phyloP scores from a whole-genome alignment of 2,888 invertebrate genomes.

The Glaucopsyche alexis region DNA sequence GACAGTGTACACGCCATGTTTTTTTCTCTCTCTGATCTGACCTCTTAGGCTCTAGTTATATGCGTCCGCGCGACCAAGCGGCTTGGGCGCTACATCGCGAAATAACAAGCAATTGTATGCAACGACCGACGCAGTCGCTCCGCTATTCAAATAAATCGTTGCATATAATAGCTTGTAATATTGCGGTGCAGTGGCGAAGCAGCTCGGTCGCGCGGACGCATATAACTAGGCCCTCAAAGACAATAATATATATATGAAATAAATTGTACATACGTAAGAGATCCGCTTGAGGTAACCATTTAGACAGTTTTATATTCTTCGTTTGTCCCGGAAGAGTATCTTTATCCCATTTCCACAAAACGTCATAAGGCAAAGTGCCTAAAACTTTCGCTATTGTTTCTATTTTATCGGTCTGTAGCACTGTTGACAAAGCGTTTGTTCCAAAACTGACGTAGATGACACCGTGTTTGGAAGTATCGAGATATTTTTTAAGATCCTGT shows the following conservation, averaged over 20 bases:
- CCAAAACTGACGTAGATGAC: constrained; percentile 57
- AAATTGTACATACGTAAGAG: constrained; percentile 45
- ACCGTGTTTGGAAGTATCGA: constrained; percentile 50
- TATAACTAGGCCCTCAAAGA: too few species aligned
- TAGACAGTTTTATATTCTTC: constrained; percentile 50
- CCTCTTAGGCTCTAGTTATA: too few species aligned
- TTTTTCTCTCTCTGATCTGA: too few species aligned
- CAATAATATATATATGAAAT: not conserved
- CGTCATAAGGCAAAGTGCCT: constrained; percentile 42
- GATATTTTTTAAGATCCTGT: constrained; percentile 47
- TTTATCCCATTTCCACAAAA: constrained; percentile 55
- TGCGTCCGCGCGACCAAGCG: too few species aligned
- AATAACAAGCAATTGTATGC: too few species aligned
- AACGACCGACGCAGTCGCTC: too few species aligned
- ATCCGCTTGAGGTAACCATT: constrained; percentile 56
- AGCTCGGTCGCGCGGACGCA: too few species aligned
- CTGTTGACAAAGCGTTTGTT: constrained; percentile 42
- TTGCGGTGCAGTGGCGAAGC: too few species aligned
- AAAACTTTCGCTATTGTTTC: constrained; percentile 20
- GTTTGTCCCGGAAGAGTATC: constrained; percentile 47
- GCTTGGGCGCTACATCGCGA: too few species aligned
- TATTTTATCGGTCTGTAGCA: not conserved
- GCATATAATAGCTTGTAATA: too few species aligned
- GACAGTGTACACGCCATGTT: too few species aligned
- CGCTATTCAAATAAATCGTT: too few species aligned